Evolutionary conservation across 2,888 invertebrate genomes (phyloP), one percentile per base, ranked within the genome.

Genomic region (Amphipyra berbera): DNA sequence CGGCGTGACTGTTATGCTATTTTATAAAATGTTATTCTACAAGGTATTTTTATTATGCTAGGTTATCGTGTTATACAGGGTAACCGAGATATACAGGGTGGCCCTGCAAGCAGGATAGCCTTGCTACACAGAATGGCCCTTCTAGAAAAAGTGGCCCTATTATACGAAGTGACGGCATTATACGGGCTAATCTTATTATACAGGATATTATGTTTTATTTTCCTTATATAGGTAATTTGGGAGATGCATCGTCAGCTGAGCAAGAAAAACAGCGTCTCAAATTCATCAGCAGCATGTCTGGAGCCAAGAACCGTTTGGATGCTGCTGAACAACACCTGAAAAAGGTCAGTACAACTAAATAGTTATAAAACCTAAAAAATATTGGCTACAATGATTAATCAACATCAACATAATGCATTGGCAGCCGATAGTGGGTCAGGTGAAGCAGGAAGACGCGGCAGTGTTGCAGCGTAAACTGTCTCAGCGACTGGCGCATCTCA

Each of bases 311-410:
- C 2, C 79, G 71, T 1, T 46, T 88, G 14, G 61, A 61, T 4
- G 76, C 77, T 0, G 82, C 83, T 0, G 81, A 82, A 2, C 71
- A 81, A 14, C 78, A 79, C 6, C 61, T 88, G 3, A 62, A 78
- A 8, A 70, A 82, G 77, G 83, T 78, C 4, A 30, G 27, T n/a
- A n/a, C n/a, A n/a, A n/a, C n/a, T n/a, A n/a, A 30, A 30, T 30
- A 30, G 27, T 30, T 30, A 30, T n/a, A n/a, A n/a, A 30, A 30
- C 2, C 27, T 30, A 30, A 30, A 30, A 30, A 5, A 30, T 30
- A 6, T 30, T 30, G 27, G 6, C 6, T 2, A 6, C 4, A 5
- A 5, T 30, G 35, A 6, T 30, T 30, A 4, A 6, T 30, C 1
- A 6, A 30, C 30, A 30, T 30, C 7, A 7, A 30, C 7, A 6